phyloP scores from a whole-genome alignment of 1,140 invertebrate genomes.

The Euwallacea fornicatus region DNA sequence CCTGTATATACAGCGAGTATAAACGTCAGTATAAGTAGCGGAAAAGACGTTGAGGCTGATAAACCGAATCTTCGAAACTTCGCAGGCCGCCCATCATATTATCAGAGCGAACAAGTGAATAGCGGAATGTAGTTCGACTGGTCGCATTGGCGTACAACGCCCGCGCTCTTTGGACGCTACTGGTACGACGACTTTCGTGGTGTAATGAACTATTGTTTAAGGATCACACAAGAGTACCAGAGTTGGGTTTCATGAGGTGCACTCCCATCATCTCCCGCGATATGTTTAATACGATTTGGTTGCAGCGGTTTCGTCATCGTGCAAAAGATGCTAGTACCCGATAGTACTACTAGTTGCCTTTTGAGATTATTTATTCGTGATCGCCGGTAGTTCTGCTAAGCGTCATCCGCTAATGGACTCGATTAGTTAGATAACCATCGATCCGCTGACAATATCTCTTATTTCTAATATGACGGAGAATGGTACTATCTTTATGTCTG shows the following conservation, averaged over 20 bases:
- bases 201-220: slow-evolving; percentile 37
- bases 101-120: slow-evolving; percentile 43
- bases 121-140: slow-evolving; percentile 47
- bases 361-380: slow-evolving; percentile 9
- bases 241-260: slow-evolving; percentile 2
- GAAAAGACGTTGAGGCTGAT: slow-evolving; percentile 15
- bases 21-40: too few relatives aligned
- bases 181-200: slow-evolving; percentile 30
- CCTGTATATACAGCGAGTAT: too few relatives aligned
- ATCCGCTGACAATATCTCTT: slow-evolving; percentile 26
- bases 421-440: slow-evolving; percentile 24
- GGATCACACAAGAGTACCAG: not conserved
- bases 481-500: slow-evolving; percentile 19
- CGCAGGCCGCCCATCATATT: slow-evolving; percentile 37
- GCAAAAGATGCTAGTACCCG: not conserved
- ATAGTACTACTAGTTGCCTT: too few relatives aligned
- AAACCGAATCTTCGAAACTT: slow-evolving; percentile 14
- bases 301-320: slow-evolving; percentile 1
- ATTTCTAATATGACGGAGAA: slow-evolving; percentile 23
- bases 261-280: slow-evolving; percentile 3
- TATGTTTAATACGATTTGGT: slow-evolving; percentile 1
- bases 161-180: slow-evolving; percentile 37
- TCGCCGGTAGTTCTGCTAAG: slow-evolving; percentile 21
- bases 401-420: slow-evolving; percentile 29
- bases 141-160: slow-evolving; percentile 45